Evolutionary conservation across 1,140 invertebrate species (phyloP).

Genomic region (Panulirus ornatus): DNA sequence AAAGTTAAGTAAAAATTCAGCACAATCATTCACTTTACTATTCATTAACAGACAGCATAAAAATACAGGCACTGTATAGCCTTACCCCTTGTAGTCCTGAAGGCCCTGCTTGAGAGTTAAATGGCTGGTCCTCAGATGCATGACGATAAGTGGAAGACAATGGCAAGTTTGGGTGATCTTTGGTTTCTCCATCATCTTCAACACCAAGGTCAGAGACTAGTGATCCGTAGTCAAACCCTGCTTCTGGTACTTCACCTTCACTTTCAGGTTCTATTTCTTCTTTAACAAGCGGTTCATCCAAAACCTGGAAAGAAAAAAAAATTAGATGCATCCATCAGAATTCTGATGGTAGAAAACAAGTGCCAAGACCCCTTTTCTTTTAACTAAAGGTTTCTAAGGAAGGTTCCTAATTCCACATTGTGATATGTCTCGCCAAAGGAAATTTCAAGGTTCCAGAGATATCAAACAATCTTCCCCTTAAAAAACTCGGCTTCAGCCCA

Average conservation of each 20-base stretch:
- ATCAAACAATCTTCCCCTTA: no score
- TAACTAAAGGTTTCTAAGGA: no score
- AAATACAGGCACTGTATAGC: neutral
- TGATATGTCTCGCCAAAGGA: no score
- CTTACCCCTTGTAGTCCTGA: slow-evolving; percentile 48
- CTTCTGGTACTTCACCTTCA: slow-evolving; percentile 8
- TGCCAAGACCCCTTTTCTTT: no score
- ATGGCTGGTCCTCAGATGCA: slow-evolving; percentile 19
- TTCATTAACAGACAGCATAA: neutral
- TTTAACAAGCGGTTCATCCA: neutral
- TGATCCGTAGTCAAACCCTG: slow-evolving; percentile 15
- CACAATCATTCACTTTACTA: neutral
- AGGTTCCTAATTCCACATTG: no score
- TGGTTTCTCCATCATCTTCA: neutral
- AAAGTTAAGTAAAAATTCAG: no score
- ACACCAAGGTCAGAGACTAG: slow-evolving; percentile 11
- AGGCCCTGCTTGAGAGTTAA: slow-evolving; percentile 31
- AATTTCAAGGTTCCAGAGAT: no score
- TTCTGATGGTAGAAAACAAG: no score
- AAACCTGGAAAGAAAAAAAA: neutral
- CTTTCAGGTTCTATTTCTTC: slow-evolving; percentile 27
- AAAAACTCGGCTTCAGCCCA: no score
- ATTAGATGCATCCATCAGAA: no score
- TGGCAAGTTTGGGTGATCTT: neutral
- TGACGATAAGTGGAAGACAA: neutral